These are phyloP conservation scores for Tridacna crocea DNA, from an alignment of 2,888 invertebrate genomes.

Conservation along the genomic window DNA sequence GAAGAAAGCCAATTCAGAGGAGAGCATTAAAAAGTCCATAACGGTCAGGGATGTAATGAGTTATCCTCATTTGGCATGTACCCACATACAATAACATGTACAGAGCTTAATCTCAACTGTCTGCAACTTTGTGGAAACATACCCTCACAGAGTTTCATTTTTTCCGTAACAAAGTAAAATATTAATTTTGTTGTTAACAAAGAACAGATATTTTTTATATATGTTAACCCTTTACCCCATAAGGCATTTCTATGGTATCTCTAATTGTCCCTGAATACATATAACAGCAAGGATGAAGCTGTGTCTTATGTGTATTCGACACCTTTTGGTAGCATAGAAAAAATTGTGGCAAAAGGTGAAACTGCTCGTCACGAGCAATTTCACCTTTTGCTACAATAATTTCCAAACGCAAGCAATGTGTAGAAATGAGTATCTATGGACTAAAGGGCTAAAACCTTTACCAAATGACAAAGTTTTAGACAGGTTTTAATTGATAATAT, in stretches of 20 bases:
- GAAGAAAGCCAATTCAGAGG: slow-evolving; percentile 52
- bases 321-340: too few relatives aligned
- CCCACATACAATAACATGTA: neutral
- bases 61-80: neutral
- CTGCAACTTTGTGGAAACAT: neutral
- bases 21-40: slow-evolving; percentile 53
- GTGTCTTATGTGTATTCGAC: too few relatives aligned
- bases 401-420: too few relatives aligned
- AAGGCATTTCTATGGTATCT: too few relatives aligned
- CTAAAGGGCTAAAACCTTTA: neutral
- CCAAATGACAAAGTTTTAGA: neutral
- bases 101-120: neutral
- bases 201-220: too few relatives aligned
- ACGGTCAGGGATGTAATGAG: slow-evolving; percentile 40
- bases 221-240: too few relatives aligned
- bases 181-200: too few relatives aligned
- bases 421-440: too few relatives aligned
- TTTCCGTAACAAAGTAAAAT: too few relatives aligned
- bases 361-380: neutral
- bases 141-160: neutral
- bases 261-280: too few relatives aligned
- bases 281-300: too few relatives aligned
- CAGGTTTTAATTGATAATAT: too few relatives aligned
- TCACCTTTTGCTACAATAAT: neutral
- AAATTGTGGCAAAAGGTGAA: neutral